A percentile compares a stretch with the other conserved stretches of the same genome.
phyloP scores from a whole-genome alignment of 2,888 invertebrate species.

The Hartigia nigra region DNA sequence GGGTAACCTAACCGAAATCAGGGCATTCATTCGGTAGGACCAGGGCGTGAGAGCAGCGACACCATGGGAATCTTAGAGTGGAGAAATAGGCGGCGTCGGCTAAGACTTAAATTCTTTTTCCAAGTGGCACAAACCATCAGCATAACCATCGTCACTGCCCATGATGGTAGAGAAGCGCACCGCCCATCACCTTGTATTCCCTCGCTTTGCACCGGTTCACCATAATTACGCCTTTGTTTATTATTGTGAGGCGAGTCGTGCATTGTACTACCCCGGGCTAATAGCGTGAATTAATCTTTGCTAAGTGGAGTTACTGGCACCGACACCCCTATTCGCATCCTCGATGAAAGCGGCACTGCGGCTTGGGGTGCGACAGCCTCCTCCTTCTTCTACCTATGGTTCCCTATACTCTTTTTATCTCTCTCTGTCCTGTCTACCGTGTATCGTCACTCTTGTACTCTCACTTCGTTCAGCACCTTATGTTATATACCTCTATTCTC shows the following conservation, averaged over 20 bases:
- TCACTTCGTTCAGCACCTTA: background rate
- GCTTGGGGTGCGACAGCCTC: constrained; percentile 12
- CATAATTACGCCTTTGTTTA: constrained; percentile 54
- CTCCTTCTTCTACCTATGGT: constrained; percentile 17
- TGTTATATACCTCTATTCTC: background rate
- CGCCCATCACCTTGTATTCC: constrained; percentile 6
- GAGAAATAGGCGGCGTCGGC: background rate
- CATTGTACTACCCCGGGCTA: constrained; percentile 49
- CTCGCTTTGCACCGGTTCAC: constrained; percentile 17
- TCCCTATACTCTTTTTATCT: constrained; percentile 20
- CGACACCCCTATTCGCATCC: constrained; percentile 41
- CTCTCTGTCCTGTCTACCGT: background rate
- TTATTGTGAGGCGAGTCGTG: constrained; percentile 40
- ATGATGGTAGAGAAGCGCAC: background rate
- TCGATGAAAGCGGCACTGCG: constrained; percentile 34
- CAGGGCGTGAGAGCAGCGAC: constrained; percentile 5
- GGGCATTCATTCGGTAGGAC: background rate
- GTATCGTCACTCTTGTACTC: background rate
- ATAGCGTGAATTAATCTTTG: constrained; percentile 59
- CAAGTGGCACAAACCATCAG: background rate
- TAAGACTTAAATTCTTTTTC: background rate
- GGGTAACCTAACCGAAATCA: background rate
- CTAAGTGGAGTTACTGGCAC: constrained; percentile 44
- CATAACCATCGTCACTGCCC: background rate
- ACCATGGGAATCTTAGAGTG: background rate